Conservation (phyloP, 2,113 vertebrate species). For the Leptosomus discolor region DNA sequence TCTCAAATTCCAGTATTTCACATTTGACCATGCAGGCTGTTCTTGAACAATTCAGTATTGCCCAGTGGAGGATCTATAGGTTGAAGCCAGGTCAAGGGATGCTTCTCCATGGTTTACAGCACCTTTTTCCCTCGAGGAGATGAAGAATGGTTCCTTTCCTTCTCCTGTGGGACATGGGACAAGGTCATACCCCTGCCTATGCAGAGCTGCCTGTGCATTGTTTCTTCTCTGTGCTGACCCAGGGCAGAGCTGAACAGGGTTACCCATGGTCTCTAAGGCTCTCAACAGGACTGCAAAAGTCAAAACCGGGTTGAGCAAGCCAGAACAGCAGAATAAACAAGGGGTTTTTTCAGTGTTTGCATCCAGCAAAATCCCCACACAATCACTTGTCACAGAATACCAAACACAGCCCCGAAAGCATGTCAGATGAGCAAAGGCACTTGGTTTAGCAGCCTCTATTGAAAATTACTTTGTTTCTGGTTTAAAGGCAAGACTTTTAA, state of each 20-base stretch:
- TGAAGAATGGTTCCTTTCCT: background rate
- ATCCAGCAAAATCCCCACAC: background rate
- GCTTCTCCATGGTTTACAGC: background rate
- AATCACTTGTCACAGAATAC: background rate
- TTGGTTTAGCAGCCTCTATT: background rate
- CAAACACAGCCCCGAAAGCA: background rate
- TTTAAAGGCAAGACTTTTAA: slow-evolving; percentile 13
- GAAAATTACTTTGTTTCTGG: background rate
- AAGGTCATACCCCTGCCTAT: background rate
- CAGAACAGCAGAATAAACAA: background rate
- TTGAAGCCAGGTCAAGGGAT: background rate
- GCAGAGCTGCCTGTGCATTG: background rate
- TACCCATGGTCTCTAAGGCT: background rate
- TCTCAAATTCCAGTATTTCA: background rate
- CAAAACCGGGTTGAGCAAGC: background rate
- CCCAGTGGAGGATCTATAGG: background rate
- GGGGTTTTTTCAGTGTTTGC: background rate
- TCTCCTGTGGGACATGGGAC: background rate
- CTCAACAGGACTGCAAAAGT: background rate
- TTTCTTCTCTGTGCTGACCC: background rate
- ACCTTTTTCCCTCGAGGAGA: background rate
- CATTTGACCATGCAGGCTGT: background rate
- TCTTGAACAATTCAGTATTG: background rate
- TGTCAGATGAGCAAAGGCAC: background rate
- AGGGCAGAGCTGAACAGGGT: background rate